Conservation (phyloP, 2,888 invertebrate species). For the Limnephilus marmoratus region DNA sequence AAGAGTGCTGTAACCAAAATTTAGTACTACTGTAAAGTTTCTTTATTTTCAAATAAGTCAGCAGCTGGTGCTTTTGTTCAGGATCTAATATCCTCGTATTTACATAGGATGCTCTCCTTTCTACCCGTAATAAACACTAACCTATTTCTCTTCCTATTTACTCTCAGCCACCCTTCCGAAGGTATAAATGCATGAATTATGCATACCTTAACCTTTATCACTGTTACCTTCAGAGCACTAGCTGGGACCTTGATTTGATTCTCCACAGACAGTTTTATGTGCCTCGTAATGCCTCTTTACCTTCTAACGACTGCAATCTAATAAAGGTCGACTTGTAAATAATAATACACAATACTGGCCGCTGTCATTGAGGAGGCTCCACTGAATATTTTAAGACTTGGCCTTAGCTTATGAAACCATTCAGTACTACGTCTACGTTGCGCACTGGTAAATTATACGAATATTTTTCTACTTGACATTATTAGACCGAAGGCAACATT, state of each 20-base stretch:
- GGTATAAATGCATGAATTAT: slow-evolving; percentile 42
- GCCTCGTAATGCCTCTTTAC: neutral
- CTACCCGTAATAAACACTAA: neutral
- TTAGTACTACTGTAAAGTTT: neutral
- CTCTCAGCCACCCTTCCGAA: slow-evolving; percentile 2
- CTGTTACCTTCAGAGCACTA: neutral
- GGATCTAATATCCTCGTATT: neutral
- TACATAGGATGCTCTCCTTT: neutral
- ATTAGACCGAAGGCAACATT: neutral
- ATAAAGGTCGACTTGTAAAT: slow-evolving; percentile 12
- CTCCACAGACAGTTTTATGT: neutral
- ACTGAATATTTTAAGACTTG: neutral
- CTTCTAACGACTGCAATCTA: neutral
- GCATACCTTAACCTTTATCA: slow-evolving; percentile 25
- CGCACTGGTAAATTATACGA: neutral
- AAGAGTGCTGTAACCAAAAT: neutral
- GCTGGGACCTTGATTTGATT: neutral
- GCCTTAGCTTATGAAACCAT: neutral
- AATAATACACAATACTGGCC: neutral
- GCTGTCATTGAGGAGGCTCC: neutral
- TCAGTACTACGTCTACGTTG: neutral
- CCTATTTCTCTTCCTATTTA: neutral
- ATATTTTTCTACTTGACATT: neutral
- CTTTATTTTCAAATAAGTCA: neutral
- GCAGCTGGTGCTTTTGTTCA: neutral